These are phyloP conservation scores for Microhierax caerulescens DNA, from an alignment of 2,797 vertebrate genomes.

Conservation along the genomic window DNA sequence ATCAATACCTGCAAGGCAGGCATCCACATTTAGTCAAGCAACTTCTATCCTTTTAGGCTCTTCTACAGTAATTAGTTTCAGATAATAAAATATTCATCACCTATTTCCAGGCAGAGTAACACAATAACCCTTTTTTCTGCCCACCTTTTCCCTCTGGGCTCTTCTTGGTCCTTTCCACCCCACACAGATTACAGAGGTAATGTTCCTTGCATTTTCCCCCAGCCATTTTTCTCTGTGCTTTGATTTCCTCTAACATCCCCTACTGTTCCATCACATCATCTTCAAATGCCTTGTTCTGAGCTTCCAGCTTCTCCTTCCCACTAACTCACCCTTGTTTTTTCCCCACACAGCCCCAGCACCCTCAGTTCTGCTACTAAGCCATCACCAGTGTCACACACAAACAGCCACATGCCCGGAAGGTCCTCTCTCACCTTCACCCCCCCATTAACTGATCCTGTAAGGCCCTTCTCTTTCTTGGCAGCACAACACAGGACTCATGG, in stretches of 20 bases:
- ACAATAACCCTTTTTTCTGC: background rate
- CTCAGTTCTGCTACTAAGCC: background rate
- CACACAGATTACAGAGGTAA: background rate
- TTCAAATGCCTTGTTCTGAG: background rate
- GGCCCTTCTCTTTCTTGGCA: background rate
- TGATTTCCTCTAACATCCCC: background rate
- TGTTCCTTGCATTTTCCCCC: background rate
- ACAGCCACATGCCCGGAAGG: background rate
- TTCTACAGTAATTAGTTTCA: background rate
- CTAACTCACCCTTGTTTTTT: background rate
- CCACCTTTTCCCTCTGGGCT: background rate
- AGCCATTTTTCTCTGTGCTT: background rate
- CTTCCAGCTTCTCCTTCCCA: background rate
- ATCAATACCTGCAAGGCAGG: background rate
- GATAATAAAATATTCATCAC: background rate
- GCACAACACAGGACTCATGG: background rate
- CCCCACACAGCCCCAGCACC: background rate
- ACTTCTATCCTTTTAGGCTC: background rate
- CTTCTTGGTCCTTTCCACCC: background rate
- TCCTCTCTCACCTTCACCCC: background rate
- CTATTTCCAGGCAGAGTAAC: background rate
- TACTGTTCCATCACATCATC: background rate
- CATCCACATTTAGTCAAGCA: background rate
- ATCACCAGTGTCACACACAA: background rate
- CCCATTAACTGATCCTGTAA: background rate